These are phyloP conservation scores for Pomatostomus ruficeps DNA, from an alignment of 2,113 vertebrate genomes.

Conservation along the genomic window DNA sequence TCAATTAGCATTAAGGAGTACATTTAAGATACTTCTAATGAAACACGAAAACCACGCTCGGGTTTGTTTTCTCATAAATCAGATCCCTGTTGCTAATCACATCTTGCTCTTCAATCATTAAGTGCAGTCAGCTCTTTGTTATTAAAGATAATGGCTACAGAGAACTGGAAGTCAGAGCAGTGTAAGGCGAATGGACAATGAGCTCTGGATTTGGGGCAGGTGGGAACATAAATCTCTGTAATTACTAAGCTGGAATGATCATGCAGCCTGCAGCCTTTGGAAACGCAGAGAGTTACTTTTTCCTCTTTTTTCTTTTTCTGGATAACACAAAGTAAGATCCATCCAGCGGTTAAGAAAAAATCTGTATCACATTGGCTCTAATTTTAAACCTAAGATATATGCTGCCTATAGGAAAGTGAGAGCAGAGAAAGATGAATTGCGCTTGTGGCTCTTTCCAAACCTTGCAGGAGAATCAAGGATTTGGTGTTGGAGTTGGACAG, in stretches of 20 bases:
- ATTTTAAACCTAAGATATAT: not conserved
- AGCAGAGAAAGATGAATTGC: not conserved
- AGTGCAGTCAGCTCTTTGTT: conserved; percentile 39
- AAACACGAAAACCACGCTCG: conserved; percentile 41
- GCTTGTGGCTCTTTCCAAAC: not conserved
- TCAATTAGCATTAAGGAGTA: conserved; percentile 41
- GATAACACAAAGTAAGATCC: not conserved
- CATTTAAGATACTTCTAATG: conserved; percentile 52
- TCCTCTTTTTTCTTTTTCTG: not conserved
- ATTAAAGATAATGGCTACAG: conserved; percentile 55
- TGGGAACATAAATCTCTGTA: conserved; percentile 54
- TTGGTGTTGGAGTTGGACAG: not conserved
- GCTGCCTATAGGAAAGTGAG: not conserved
- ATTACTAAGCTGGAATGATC: conserved; percentile 16
- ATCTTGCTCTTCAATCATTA: conserved; percentile 62
- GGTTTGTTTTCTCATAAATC: conserved; percentile 66
- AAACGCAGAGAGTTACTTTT: not conserved
- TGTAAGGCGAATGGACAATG: conserved; percentile 37
- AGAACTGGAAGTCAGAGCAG: conserved; percentile 28
- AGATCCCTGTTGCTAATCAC: conserved; percentile 42
- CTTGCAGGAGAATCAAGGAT: not conserved
- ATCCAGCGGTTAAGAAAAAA: not conserved
- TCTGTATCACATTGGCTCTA: not conserved
- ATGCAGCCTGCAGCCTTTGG: not conserved
- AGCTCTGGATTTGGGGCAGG: conserved; percentile 40